Conservation (phyloP, 37 sponge, comb jelly and placozoan genomes). For the Hexactinellida sp. region DNA sequence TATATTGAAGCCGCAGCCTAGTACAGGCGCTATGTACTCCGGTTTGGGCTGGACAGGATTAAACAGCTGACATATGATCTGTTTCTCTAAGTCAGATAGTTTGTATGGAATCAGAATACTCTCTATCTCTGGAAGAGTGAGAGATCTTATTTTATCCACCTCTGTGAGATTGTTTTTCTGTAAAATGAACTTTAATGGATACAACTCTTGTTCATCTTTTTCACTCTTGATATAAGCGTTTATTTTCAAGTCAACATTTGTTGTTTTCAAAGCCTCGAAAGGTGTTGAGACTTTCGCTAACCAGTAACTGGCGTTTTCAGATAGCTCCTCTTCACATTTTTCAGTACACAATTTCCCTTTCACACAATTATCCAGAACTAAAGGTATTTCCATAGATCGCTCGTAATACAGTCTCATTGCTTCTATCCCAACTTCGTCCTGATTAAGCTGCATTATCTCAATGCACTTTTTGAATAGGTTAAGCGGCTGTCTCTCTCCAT, state of each 20-base stretch:
- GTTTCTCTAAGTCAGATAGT: not conserved
- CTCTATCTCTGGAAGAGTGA: not conserved
- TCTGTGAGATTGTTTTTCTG: not conserved
- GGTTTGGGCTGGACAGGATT: not conserved
- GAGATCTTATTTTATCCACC: not conserved
- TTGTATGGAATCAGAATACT: not conserved
- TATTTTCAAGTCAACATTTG: slow-evolving; percentile 9
- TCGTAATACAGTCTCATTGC: not conserved
- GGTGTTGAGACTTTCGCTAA: not conserved
- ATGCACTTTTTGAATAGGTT: not conserved
- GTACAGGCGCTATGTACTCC: not conserved
- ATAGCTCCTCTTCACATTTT: not conserved
- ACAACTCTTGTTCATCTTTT: not conserved
- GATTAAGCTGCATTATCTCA: not conserved
- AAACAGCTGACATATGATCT: not conserved
- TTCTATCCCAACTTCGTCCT: slow-evolving; percentile 11
- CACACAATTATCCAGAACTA: not conserved
- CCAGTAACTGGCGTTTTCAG: not conserved
- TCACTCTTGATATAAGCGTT: not conserved
- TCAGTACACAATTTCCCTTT: not conserved
- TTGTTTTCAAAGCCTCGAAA: not conserved
- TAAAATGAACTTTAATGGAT: not conserved
- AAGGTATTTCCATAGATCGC: not conserved
- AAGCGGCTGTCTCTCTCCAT: slow-evolving; percentile 4
- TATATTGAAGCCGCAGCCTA: not conserved